Conservation (phyloP, 2,888 invertebrate genomes). For the Halictus ligatus region DNA sequence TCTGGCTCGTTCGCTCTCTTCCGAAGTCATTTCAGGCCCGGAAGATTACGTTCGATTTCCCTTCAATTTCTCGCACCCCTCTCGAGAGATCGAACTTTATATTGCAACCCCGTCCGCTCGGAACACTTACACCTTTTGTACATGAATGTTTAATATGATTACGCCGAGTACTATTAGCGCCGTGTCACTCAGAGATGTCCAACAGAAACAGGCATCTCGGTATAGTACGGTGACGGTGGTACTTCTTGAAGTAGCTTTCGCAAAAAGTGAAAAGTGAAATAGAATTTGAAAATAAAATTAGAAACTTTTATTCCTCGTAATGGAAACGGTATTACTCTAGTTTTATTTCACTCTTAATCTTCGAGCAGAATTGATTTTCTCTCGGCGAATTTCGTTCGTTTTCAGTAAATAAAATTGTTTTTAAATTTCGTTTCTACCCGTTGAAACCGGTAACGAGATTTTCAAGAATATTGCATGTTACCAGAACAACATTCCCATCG, state of each 20-base stretch:
- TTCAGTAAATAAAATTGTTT: not conserved
- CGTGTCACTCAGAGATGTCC: not conserved
- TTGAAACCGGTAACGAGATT: too few relatives aligned
- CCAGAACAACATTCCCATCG: not conserved
- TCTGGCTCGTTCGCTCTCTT: not conserved
- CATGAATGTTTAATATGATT: not conserved
- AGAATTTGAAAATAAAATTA: too few relatives aligned
- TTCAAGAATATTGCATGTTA: too few relatives aligned
- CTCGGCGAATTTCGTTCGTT: not conserved
- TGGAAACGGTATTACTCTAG: not conserved
- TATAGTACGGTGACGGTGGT: not conserved
- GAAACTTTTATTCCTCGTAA: too few relatives aligned
- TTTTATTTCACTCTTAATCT: not conserved
- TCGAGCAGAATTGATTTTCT: not conserved
- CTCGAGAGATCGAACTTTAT: not conserved
- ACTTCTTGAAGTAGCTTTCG: not conserved
- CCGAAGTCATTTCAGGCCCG: not conserved
- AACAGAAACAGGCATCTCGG: not conserved
- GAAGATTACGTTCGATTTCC: not conserved
- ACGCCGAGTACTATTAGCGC: not conserved
- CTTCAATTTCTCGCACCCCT: not conserved
- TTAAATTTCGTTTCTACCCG: not conserved
- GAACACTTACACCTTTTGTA: slow-evolving; percentile 1
- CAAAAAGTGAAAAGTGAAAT: not conserved
- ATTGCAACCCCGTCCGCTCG: not conserved